phyloP scores from a whole-genome alignment of 2,113 vertebrate genomes.

The Coregonus clupeaformis region DNA sequence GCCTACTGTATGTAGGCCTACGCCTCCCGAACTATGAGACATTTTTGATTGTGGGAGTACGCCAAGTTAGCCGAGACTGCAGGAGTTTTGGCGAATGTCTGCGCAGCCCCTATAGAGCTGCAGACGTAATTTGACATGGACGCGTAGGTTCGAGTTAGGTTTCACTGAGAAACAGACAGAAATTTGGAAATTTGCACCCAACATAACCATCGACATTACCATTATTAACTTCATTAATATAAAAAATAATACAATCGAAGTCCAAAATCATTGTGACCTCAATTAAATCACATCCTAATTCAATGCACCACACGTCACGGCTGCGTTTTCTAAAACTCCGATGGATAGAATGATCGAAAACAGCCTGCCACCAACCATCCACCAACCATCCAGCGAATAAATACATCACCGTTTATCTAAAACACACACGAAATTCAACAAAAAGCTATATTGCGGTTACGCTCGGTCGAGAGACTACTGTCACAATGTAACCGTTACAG shows the following conservation, averaged over 20 bases:
- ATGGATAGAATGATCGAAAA: background rate
- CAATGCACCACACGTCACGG: background rate
- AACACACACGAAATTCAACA: background rate
- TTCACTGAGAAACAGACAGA: background rate
- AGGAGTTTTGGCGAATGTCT: slow-evolving; percentile 5
- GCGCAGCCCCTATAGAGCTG: background rate
- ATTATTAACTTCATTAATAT: background rate
- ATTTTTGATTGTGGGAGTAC: background rate
- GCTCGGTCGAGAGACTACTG: background rate
- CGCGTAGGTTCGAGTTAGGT: background rate
- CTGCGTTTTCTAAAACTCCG: background rate
- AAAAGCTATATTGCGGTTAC: background rate
- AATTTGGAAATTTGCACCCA: background rate
- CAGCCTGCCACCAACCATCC: background rate
- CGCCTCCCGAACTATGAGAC: background rate
- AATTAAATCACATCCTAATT: background rate
- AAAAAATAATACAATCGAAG: background rate
- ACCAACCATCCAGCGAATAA: background rate
- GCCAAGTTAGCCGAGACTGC: slow-evolving; percentile 5
- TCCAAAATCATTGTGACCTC: background rate
- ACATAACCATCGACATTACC: background rate
- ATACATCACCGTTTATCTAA: background rate
- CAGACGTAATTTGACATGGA: background rate
- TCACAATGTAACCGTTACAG: background rate
- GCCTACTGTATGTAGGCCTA: background rate